These are phyloP conservation scores for Lepus oiostolus DNA, from an alignment of 2,797 vertebrate genomes.

Conservation along the genomic window DNA sequence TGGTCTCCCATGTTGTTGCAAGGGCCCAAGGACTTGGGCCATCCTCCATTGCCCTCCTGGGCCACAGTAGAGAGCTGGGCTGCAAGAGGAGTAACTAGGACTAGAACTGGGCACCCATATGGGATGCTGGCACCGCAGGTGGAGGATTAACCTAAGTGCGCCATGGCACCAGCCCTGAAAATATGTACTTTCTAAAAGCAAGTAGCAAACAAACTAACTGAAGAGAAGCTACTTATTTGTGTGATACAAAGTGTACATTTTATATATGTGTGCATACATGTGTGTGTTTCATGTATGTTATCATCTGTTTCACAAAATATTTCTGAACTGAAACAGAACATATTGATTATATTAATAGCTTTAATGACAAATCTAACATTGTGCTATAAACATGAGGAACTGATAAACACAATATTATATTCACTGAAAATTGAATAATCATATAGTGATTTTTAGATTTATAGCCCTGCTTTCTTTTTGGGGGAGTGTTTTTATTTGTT, in stretches of 20 bases:
- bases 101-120: no score
- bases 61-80: no score
- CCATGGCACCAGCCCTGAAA: no score
- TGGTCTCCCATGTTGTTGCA: no score
- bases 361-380: background rate
- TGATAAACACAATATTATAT: background rate
- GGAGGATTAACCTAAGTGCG: no score
- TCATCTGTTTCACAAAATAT: background rate
- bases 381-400: background rate
- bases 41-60: no score
- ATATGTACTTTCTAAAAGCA: background rate
- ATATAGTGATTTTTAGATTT: background rate
- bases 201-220: background rate
- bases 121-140: no score
- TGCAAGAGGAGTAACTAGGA: no score
- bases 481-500: no score
- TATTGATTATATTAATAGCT: background rate
- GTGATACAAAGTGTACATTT: no score
- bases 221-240: background rate
- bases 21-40: no score
- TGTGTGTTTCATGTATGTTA: background rate
- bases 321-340: background rate
- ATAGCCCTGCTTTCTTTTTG: background rate
- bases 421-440: slow-evolving; percentile 20
- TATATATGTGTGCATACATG: background rate